Evolutionary conservation across 1,140 invertebrate species (phyloP).

Genomic region (Pseudomyrmex gracilis): DNA sequence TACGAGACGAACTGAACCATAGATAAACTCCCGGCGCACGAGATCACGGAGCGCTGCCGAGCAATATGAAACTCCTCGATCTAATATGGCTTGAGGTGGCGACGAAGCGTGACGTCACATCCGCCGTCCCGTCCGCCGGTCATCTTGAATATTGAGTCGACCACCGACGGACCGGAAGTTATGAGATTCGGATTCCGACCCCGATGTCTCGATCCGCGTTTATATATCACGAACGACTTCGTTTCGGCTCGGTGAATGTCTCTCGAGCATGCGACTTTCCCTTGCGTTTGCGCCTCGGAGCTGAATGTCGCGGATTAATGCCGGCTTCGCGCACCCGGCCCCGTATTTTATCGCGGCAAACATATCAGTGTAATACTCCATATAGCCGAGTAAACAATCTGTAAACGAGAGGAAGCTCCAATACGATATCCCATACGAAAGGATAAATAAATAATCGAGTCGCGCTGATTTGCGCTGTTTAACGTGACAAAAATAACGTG

Average conservation of each 20-base stretch:
- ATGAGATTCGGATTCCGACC: slow-evolving; percentile 83
- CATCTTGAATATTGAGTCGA: slow-evolving; percentile 86
- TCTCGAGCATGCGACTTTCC: slow-evolving; percentile 61
- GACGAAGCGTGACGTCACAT: slow-evolving; percentile 85
- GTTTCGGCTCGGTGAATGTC: slow-evolving; percentile 70
- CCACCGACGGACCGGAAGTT: slow-evolving; percentile 83
- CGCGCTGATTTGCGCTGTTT: slow-evolving; percentile 49
- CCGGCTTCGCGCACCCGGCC: neutral
- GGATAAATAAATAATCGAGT: slow-evolving; percentile 48
- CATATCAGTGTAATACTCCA: slow-evolving; percentile 32
- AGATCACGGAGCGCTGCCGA: slow-evolving; percentile 74
- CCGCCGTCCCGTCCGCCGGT: slow-evolving; percentile 82
- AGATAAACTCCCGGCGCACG: slow-evolving; percentile 79
- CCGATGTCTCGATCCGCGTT: slow-evolving; percentile 75
- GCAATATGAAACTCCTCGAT: slow-evolving; percentile 85
- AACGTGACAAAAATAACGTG: slow-evolving; percentile 52
- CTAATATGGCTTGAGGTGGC: slow-evolving; percentile 84
- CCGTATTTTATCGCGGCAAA: slow-evolving; percentile 39
- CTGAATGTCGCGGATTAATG: slow-evolving; percentile 48
- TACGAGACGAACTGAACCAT: slow-evolving; percentile 78
- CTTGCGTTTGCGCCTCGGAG: slow-evolving; percentile 24
- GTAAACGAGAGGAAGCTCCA: slow-evolving; percentile 31
- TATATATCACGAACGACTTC: slow-evolving; percentile 75
- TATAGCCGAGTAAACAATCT: slow-evolving; percentile 49
- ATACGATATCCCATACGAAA: slow-evolving; percentile 18